phyloP scores from a whole-genome alignment of 30 jellyfish, hydroid and myxozoan genomes.

The Aurelia coerulea region DNA sequence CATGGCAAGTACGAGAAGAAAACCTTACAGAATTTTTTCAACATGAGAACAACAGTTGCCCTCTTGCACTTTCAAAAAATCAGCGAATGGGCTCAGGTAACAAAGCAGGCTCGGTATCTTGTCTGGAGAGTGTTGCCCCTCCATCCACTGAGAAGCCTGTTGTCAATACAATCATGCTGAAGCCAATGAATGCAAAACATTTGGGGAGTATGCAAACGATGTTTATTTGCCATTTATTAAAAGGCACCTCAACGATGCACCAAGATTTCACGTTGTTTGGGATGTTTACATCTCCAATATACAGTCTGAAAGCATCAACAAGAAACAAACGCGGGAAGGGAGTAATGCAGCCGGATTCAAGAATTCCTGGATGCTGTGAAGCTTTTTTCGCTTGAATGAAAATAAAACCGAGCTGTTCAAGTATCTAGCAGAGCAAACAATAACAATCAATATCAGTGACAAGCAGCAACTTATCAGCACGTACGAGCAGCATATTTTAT shows the following conservation, averaged over 20 bases:
- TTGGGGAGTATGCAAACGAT: constrained; percentile 17
- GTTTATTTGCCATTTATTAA: constrained; percentile 13
- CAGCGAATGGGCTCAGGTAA: constrained; percentile 1
- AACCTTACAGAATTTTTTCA: constrained; percentile 17
- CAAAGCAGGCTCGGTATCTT: constrained; percentile 12
- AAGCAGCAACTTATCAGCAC: constrained; percentile 18
- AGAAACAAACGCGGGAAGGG: constrained; percentile 63
- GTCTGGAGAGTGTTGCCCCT: constrained; percentile 1
- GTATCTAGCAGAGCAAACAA: constrained; percentile 31
- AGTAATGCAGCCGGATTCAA: constrained; percentile 30
- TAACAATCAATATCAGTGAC: background rate
- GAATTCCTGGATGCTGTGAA: constrained; percentile 35
- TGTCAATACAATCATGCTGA: constrained; percentile 4
- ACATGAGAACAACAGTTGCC: constrained; percentile 31
- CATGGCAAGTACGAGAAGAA: constrained; percentile 57
- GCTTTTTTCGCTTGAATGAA: constrained; percentile 42
- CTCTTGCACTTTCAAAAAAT: constrained; percentile 24
- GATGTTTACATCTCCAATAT: constrained; percentile 37
- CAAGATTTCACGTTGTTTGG: constrained; percentile 74
- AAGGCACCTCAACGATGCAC: constrained; percentile 10
- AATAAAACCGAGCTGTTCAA: constrained; percentile 58
- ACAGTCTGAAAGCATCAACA: constrained; percentile 16
- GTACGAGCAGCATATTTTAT: constrained; percentile 13
- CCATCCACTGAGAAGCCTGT: background rate
- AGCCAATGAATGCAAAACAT: constrained; percentile 16